phyloP scores from a whole-genome alignment of 2,888 invertebrate genomes.

The Parnassius apollo region DNA sequence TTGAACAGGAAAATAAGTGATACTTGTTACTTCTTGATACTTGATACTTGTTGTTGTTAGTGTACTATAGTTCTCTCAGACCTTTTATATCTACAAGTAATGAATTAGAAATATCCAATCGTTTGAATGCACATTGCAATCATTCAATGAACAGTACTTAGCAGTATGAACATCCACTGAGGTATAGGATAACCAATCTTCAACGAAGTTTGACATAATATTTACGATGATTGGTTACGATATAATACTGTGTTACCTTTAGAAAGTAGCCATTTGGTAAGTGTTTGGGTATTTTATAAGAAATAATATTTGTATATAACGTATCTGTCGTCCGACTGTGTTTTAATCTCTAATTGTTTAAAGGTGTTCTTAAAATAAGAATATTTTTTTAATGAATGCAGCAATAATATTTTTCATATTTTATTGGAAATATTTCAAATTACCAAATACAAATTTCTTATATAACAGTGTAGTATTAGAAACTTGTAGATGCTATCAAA shows the following conservation, averaged over 20 bases:
- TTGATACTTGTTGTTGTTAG: slow-evolving; percentile 67
- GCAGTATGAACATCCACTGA: slow-evolving; percentile 66
- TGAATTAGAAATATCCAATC: slow-evolving; percentile 60
- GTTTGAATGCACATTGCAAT: slow-evolving; percentile 61
- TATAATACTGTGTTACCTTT: slow-evolving; percentile 58
- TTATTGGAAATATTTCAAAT: no score
- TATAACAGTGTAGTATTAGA: no score
- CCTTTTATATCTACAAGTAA: slow-evolving; percentile 65
- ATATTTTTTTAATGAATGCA: no score
- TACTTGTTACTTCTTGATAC: slow-evolving; percentile 45
- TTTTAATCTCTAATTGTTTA: no score
- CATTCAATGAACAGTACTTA: slow-evolving; percentile 63
- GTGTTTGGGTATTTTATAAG: slow-evolving; percentile 37
- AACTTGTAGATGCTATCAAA: no score
- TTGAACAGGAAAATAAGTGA: slow-evolving; percentile 74
- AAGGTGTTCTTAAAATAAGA: no score
- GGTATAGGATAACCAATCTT: slow-evolving; percentile 54
- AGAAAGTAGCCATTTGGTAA: slow-evolving; percentile 70
- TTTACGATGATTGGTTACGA: slow-evolving; percentile 81
- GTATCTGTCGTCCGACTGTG: no score
- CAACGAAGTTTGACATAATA: slow-evolving; percentile 54
- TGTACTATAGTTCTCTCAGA: slow-evolving; percentile 68
- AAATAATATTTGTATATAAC: not conserved
- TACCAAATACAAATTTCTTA: no score
- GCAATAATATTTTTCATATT: no score